A percentile compares a stretch with the other conserved stretches of the same genome.
Evolutionary conservation across 2,888 invertebrate species (phyloP).

Genomic region (Drosophila testacea): DNA sequence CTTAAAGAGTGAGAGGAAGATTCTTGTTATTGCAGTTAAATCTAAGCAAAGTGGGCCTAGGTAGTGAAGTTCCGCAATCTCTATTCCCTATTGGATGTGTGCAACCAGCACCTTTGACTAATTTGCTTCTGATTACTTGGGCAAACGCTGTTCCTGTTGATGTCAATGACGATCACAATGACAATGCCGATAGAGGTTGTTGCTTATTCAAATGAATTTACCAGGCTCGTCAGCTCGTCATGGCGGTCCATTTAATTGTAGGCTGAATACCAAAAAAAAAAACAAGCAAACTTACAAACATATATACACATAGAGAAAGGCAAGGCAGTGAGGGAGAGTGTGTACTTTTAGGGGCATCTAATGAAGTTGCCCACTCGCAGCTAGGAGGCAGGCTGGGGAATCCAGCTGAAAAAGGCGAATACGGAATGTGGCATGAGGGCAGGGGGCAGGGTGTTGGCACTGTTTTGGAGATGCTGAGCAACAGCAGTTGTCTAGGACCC

Average conservation of each 20-base stretch:
- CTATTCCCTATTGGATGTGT: neutral
- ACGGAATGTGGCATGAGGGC: slow-evolving; percentile 12
- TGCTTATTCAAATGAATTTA: slow-evolving; percentile 56
- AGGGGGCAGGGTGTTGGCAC: neutral
- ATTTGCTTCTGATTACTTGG: slow-evolving; percentile 60
- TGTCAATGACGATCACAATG: slow-evolving; percentile 7
- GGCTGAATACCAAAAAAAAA: slow-evolving; percentile 13
- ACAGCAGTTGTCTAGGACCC: slow-evolving; percentile 77
- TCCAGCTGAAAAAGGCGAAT: slow-evolving; percentile 60
- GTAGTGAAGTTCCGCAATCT: neutral
- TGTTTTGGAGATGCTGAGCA: slow-evolving; percentile 38
- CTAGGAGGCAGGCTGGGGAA: slow-evolving; percentile 13
- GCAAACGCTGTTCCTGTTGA: slow-evolving; percentile 9
- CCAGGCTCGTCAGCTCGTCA: slow-evolving; percentile 15
- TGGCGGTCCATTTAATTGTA: slow-evolving; percentile 62
- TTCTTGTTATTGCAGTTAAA: neutral
- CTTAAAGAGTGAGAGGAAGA: neutral
- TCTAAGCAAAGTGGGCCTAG: slow-evolving; percentile 2
- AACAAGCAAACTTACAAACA: neutral
- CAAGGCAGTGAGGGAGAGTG: neutral
- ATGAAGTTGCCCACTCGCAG: slow-evolving; percentile 61
- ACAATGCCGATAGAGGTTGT: slow-evolving; percentile 25
- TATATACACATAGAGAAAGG: neutral
- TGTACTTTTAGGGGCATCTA: slow-evolving; percentile 66
- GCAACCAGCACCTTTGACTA: slow-evolving; percentile 56